These are phyloP conservation scores for Synergus japonicus DNA, from an alignment of 2,888 invertebrate genomes.

Conservation along the genomic window DNA sequence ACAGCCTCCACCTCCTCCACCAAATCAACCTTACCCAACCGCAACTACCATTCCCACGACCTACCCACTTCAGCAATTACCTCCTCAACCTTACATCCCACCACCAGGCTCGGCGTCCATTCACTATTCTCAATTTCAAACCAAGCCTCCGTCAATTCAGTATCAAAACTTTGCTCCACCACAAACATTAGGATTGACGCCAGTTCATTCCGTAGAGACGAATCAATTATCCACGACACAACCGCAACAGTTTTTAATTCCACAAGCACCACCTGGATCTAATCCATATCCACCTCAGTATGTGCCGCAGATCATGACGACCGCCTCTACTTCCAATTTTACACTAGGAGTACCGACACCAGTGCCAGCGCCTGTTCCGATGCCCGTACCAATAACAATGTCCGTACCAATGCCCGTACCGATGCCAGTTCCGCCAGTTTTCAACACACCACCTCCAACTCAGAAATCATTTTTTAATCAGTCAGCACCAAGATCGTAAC, in stretches of 20 bases:
- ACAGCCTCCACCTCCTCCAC: slow-evolving; percentile 59
- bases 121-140: slow-evolving; percentile 70
- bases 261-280: slow-evolving; percentile 74
- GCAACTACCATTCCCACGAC: slow-evolving; percentile 52
- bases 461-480: slow-evolving; percentile 68
- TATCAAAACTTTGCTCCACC: slow-evolving; percentile 64
- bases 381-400: slow-evolving; percentile 52
- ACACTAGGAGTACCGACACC: slow-evolving; percentile 55
- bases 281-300: slow-evolving; percentile 75
- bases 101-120: slow-evolving; percentile 72
- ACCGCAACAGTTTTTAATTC: slow-evolving; percentile 63
- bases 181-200: slow-evolving; percentile 53
- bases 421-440: slow-evolving; percentile 54
- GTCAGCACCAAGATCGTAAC: slow-evolving; percentile 71
- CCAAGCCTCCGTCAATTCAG: slow-evolving; percentile 64
- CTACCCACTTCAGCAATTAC: slow-evolving; percentile 68
- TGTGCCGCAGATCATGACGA: slow-evolving; percentile 57
- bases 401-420: slow-evolving; percentile 51
- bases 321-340: slow-evolving; percentile 46
- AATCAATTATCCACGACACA: slow-evolving; percentile 32
- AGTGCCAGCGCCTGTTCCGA: slow-evolving; percentile 59
- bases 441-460: slow-evolving; percentile 56
- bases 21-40: slow-evolving; percentile 43
- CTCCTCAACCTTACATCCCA: slow-evolving; percentile 74
- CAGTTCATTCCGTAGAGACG: slow-evolving; percentile 35